Conservation (phyloP, 2,797 vertebrate genomes). For the Coregonus suidteri region DNA sequence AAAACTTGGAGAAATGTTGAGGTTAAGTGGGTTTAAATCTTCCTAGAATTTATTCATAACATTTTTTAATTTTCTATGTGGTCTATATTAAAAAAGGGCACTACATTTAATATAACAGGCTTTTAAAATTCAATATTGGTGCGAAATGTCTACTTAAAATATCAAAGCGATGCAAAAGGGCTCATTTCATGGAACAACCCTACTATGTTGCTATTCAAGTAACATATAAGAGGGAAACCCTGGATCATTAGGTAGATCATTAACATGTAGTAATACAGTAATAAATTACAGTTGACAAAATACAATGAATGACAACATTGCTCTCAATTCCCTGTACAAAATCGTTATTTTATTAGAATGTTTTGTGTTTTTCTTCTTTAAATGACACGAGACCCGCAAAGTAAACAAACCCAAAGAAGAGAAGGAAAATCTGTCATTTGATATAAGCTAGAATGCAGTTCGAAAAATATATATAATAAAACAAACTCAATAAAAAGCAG, state of each 20-base stretch:
- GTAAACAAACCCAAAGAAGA: constrained; percentile 60
- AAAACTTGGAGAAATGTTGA: too few species aligned
- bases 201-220: too few species aligned
- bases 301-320: constrained; percentile 38
- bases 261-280: constrained; percentile 23
- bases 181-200: too few species aligned
- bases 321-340: constrained; percentile 77
- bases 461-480: constrained; percentile 77
- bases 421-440: constrained; percentile 68
- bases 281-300: not conserved
- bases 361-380: constrained; percentile 75
- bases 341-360: constrained; percentile 59
- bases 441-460: constrained; percentile 79
- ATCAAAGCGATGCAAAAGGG: too few species aligned
- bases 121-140: too few species aligned
- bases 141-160: too few species aligned
- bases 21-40: too few species aligned
- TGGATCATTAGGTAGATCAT: not conserved
- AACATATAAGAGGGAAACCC: too few species aligned
- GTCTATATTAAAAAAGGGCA: too few species aligned
- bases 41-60: too few species aligned
- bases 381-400: constrained; percentile 77
- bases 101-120: too few species aligned
- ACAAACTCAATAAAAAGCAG: constrained; percentile 78
- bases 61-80: too few species aligned